Base-by-base conservation (phyloP, 1,140 invertebrate genomes). In the Zophobas morio region DNA sequence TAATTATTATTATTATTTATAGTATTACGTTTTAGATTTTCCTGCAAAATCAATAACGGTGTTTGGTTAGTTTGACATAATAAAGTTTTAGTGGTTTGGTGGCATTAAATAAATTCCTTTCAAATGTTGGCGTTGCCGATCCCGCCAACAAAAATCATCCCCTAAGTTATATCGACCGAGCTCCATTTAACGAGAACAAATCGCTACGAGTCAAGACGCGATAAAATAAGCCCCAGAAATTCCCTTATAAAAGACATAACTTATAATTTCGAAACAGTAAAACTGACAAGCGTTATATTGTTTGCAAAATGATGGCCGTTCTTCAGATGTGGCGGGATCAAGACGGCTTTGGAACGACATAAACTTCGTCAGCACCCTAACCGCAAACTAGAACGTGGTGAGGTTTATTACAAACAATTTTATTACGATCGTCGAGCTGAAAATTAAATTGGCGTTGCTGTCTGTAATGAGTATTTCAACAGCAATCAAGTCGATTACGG, bases 241-340 rank as follows among this genome's bases (percentile, higher is more conserved):
- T 80, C 76, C 80, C 77, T 79, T 80, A 82, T 82, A 81, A 82
- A 81, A 79, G 79, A 79, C 80, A 81, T 82, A 82, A 82, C 80
- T 82, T 82, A 82, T 82, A 82, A 82, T 82, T 82, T 81, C 75
- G 77, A 66, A 80, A 78, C 82, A 82, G 80, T 82, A 82, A 82
- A 81, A 80, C 79, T 82, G 82, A 82, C 82, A 80, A 76, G 79
- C 79, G 80, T 82, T 82, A 82, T 82, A 82, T 82, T 82, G 82
- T 82, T 82, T 82, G 82, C 82, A 75, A 79, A 82, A 81, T 81
- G 79, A 80, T 80, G 71, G 79, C 72, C 56, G 51, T 63, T 74
- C 72, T 73, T 56, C 40, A 73, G 71, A 54, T 73, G 71, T 73
- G 71, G 71, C 71, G 54, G 71, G 71, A 73, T 73, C 71, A 73